Base-by-base conservation (phyloP, 2,888 invertebrate genomes). In the Agrilus biguttatus region DNA sequence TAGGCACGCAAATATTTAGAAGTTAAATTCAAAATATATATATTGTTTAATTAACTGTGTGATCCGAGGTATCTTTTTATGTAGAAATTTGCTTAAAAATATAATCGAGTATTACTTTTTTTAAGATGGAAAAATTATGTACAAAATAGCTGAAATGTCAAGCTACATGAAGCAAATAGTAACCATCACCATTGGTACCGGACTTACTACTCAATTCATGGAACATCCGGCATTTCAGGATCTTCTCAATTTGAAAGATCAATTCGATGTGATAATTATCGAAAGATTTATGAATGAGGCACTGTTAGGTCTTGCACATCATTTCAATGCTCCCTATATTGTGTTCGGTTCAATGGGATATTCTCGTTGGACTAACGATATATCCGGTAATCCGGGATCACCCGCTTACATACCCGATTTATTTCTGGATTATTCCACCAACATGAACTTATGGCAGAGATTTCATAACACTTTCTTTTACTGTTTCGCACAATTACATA, bases 381-480 rank as follows among this genome's bases (percentile, higher is more conserved):
- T 66, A 47, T 65, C 71, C 57, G 73, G 72, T 1, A 58, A 69
- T 40, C 66, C 72, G 1, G 58, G 59, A 2, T 67, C 70, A 1
- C 67, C 68, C 53, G 66, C 74, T 1, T 71, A 68, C 53, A 64
- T 71, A 34, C 70, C 74, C 0, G 68, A 72, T 41, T 60, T 65
- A 8, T 65, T 67, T 45, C 49, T 67, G 40, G 58, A 63, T 5
- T 67, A 58, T 41, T 52, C 62, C 34, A 64, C 70, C 19, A 57
- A 57, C 35, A 71, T 73, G 61, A 71, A 61, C 34, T 75, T 80
- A 47, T 57, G 60, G 52, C 67, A 73, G 51, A 59, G 81, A 49
- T 35, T 76, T 0, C 56, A 65, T 13, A 81, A 79, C 53, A 60
- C 70, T 0, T 63, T 66, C 1, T 41, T 52, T n/a, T 42, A 48